Evolutionary conservation across 2,113 vertebrate species (phyloP).

Genomic region (Lophochroa leadbeateri): DNA sequence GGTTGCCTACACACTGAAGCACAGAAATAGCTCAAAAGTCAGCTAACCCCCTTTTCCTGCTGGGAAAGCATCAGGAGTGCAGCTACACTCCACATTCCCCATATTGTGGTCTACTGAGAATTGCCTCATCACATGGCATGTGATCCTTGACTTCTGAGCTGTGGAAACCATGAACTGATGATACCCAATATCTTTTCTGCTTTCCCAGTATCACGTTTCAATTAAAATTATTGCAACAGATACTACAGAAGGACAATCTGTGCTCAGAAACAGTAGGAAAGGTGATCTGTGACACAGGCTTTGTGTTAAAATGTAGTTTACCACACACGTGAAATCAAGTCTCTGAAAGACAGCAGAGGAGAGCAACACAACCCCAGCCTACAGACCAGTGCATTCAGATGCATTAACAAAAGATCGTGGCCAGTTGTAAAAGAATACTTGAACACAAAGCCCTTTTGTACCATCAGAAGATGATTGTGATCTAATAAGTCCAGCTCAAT

Average conservation of each 20-base stretch:
- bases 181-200: background rate
- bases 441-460: constrained; percentile 55
- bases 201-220: background rate
- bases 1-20: background rate
- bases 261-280: constrained; percentile 23
- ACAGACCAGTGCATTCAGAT: constrained; percentile 18
- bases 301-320: constrained; percentile 28
- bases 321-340: background rate
- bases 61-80: background rate
- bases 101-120: background rate
- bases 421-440: background rate
- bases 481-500: constrained; percentile 33
- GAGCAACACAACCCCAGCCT: constrained; percentile 8
- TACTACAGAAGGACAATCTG: constrained; percentile 15
- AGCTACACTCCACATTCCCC: background rate
- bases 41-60: background rate
- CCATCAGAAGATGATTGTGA: constrained; percentile 30
- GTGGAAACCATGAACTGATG: background rate
- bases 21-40: background rate
- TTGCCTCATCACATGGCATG: background rate
- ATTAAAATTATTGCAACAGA: constrained; percentile 42
- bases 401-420: background rate
- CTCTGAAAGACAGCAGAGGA: background rate
- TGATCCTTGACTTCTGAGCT: constrained; percentile 10
- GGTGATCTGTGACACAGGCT: constrained; percentile 14